These are phyloP conservation scores for Carcharodon carcharias DNA, from an alignment of 2,797 vertebrate species.

Conservation along the genomic window DNA sequence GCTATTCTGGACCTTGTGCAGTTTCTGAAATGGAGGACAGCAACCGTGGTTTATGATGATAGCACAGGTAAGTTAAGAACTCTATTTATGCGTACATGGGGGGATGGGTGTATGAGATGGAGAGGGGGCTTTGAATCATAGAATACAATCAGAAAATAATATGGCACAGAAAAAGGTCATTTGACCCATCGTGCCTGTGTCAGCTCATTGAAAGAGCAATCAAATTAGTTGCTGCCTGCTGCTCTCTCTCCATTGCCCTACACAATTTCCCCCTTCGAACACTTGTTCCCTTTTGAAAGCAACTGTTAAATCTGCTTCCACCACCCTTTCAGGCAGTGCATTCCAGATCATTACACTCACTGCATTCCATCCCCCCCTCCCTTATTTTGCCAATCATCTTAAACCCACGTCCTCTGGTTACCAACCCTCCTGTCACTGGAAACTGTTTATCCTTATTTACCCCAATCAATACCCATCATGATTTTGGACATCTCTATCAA, in stretches of 20 bases:
- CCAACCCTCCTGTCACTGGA: not conserved
- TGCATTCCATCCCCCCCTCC: no score
- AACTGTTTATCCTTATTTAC: not conserved
- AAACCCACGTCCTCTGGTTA: not conserved
- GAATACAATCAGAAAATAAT: not conserved
- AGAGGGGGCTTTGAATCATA: not conserved
- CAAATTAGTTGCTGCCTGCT: not conserved
- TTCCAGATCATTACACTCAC: not conserved
- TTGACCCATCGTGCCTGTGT: not conserved
- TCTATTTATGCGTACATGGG: not conserved
- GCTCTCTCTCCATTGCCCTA: not conserved
- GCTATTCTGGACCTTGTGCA: slow-evolving; percentile 96
- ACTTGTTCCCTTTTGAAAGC: no score
- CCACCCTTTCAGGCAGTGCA: not conserved
- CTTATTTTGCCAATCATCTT: not conserved
- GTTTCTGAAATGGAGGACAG: slow-evolving; percentile 93
- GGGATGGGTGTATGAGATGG: no score
- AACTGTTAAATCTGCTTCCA: not conserved
- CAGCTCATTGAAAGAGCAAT: not conserved
- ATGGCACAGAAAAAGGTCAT: not conserved
- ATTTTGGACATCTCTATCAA: not conserved
- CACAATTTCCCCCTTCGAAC: not conserved
- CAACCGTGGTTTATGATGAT: slow-evolving; percentile 94
- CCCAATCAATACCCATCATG: not conserved
- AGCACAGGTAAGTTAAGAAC: slow-evolving; percentile 77